These are phyloP conservation scores for Pedetes capensis DNA, from an alignment of 2,113 vertebrate species.

Conservation along the genomic window DNA sequence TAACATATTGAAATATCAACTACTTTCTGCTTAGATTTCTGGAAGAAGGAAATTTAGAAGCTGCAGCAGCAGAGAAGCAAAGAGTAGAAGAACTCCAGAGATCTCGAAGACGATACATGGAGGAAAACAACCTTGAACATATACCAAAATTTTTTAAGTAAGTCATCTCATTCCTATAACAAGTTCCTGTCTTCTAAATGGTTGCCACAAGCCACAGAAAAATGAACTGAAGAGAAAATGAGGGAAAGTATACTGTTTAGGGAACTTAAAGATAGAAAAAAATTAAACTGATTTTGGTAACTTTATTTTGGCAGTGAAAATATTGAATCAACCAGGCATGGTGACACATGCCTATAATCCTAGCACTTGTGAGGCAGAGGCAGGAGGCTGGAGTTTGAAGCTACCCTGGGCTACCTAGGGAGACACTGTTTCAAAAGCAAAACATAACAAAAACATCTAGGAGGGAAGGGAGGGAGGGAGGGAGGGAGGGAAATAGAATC, in stretches of 20 bases:
- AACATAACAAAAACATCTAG: too few species aligned
- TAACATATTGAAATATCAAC: slow-evolving; percentile 46
- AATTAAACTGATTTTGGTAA: not conserved
- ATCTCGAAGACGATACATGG: slow-evolving; percentile 90
- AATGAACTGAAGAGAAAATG: not conserved
- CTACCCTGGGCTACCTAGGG: too few species aligned
- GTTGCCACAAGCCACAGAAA: not conserved
- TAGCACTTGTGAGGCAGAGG: too few species aligned
- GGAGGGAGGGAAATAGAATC: too few species aligned
- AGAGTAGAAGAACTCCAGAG: slow-evolving; percentile 97
- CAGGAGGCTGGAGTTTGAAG: too few species aligned
- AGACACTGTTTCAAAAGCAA: too few species aligned
- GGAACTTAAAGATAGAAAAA: not conserved
- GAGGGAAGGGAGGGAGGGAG: too few species aligned
- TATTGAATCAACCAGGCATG: too few species aligned
- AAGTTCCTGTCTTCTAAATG: not conserved
- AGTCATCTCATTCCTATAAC: slow-evolving; percentile 71
- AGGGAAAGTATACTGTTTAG: not conserved
- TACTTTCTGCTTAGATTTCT: slow-evolving; percentile 84
- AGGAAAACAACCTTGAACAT: slow-evolving; percentile 93
- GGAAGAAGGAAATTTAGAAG: slow-evolving; percentile 95
- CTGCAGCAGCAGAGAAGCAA: slow-evolving; percentile 93
- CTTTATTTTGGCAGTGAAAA: not conserved
- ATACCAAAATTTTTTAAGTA: slow-evolving; percentile 98
- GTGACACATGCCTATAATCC: too few species aligned